phyloP scores from a whole-genome alignment of 2,888 invertebrate species.

The Pegoplata infirma region DNA sequence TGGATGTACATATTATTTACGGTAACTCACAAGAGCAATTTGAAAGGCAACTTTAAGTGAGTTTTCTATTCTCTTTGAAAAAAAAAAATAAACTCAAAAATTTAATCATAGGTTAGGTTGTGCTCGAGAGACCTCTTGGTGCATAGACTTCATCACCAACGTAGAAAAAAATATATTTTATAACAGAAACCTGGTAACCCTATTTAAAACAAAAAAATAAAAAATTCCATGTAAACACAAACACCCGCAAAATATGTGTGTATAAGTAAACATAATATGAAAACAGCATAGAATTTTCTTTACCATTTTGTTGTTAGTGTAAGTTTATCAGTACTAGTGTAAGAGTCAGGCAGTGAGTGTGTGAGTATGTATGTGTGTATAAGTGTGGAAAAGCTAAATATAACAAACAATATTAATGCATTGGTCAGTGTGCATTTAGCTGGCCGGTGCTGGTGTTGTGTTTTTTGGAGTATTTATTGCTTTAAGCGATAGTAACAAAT shows the following conservation, averaged over 20 bases:
- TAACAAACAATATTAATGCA: conserved; percentile 15
- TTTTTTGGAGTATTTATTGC: not conserved
- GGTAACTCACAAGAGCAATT: too few species aligned
- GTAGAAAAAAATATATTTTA: too few species aligned
- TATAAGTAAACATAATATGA: not conserved
- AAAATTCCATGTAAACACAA: not conserved
- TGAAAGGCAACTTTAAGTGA: too few species aligned
- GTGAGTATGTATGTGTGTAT: conserved; percentile 13
- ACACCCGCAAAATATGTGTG: not conserved
- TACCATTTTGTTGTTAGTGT: not conserved
- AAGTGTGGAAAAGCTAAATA: conserved; percentile 25
- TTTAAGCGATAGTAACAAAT: not conserved
- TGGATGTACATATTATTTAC: too few species aligned
- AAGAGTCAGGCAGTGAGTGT: not conserved
- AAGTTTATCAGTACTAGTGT: too few species aligned
- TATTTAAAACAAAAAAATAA: not conserved
- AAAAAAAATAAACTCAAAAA: too few species aligned
- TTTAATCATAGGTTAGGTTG: too few species aligned
- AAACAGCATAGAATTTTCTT: not conserved
- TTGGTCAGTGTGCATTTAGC: conserved; percentile 42
- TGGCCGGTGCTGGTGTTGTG: conserved; percentile 40
- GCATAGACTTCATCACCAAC: too few species aligned
- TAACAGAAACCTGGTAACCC: not conserved
- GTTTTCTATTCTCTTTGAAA: too few species aligned
- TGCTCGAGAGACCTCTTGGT: too few species aligned